These are phyloP conservation scores for Cheilosia scutellata DNA, from an alignment of 2,888 invertebrate genomes.

Conservation along the genomic window DNA sequence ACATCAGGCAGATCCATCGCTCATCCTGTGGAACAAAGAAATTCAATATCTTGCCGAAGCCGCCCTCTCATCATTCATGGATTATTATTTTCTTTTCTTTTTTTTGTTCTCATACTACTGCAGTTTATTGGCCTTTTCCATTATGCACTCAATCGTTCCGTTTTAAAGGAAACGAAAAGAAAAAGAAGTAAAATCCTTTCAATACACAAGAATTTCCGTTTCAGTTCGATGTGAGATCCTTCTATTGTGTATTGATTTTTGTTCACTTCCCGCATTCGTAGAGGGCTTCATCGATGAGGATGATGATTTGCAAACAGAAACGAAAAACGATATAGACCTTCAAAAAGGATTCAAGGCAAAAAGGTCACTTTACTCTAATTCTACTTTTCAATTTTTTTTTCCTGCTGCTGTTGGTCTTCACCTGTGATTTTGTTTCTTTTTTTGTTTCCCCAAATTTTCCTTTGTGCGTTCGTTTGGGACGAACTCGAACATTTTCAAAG, in stretches of 20 bases:
- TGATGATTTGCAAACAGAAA: background rate
- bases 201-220: constrained; percentile 16
- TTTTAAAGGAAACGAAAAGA: constrained; percentile 9
- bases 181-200: constrained; percentile 15
- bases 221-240: constrained; percentile 21
- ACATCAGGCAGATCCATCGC: constrained; percentile 28
- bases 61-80: constrained; percentile 56
- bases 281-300: background rate
- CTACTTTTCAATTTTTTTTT: background rate
- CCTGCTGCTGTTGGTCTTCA: background rate
- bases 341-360: constrained; percentile 37
- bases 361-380: constrained; percentile 35
- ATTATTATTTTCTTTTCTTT: constrained; percentile 1
- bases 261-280: background rate
- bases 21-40: constrained; percentile 53
- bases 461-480: constrained; percentile 26
- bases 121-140: constrained; percentile 58
- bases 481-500: constrained; percentile 5
- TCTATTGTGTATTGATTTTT: constrained; percentile 14
- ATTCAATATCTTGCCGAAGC: constrained; percentile 48
- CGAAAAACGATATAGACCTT: constrained; percentile 28
- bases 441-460: background rate
- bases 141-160: constrained; percentile 30
- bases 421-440: constrained; percentile 6
- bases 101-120: background rate